Base-by-base conservation (phyloP, 2,113 vertebrate genomes). In the Patagioenas fasciata region DNA sequence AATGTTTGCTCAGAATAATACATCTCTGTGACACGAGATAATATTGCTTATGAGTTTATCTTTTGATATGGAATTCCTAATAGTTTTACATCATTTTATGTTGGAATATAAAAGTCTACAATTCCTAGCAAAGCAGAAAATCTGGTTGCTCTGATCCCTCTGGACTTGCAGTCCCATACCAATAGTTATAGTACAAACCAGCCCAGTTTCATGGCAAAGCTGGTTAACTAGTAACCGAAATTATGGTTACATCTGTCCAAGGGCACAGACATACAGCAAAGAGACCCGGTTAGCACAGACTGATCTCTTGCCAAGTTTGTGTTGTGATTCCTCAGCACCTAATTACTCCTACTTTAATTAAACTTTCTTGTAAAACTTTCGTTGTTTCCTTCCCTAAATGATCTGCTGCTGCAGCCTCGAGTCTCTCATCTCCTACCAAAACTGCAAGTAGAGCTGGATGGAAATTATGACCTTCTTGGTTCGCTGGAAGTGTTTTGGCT, bases 191-290 rank as follows among this genome's bases (percentile, higher is more conserved):
- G 73, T 53, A 75, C 5, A 80, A 71, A 80, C 29, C 60, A 89
- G 51, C 17, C 62, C 29, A 88, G 65, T 66, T 78, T 32, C 48
- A 50, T 61, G 67, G 82, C 12, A 16, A 44, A 58, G 18, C 60
- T 83, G 85, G 92, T 97, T 97, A 97, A 97, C 94, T 80, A 95
- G 95, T 95, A 97, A 97, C 95, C 36, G 40, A 66, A 96, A 97
- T 97, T 91, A 80, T 66, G 69, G 85, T 84, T 86, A 56, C 67
- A 17, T 51, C 47, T 94, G 85, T 89, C 95, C 95, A 86, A 94
- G 94, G 95, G 95, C 92, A 97, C 88, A 96, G 75, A 29, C 96
- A 50, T 47, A 56, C 82, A 86, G 92, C 50, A 31, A 51, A 88
- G 47, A 95, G 94, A 90, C 96, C 57, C 91, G 88, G 75, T 56